A percentile compares a stretch with the other conserved stretches of the same genome.
phyloP scores from a whole-genome alignment of 1,140 invertebrate genomes.

The Formica selysi region DNA sequence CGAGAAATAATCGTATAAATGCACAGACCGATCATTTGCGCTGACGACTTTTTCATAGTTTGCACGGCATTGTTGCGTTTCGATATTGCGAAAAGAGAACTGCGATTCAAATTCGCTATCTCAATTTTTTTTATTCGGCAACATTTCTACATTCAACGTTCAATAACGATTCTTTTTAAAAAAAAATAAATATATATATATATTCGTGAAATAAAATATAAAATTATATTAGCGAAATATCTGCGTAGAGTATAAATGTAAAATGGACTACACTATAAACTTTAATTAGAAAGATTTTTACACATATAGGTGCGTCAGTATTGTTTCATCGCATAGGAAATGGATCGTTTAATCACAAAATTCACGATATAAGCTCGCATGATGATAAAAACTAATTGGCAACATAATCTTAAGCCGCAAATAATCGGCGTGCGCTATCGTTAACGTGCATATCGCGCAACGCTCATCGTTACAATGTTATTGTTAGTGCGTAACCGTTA shows the following conservation, averaged over 20 bases:
- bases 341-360: constrained; percentile 33
- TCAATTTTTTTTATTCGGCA: not conserved
- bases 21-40: not conserved
- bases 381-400: constrained; percentile 69
- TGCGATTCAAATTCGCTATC: not conserved
- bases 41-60: constrained; percentile 22
- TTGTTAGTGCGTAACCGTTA: constrained; percentile 37
- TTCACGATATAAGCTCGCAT: constrained; percentile 8
- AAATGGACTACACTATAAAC: not conserved
- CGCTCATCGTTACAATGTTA: constrained; percentile 43
- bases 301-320: too few relatives aligned
- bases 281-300: constrained; percentile 3
- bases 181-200: not conserved
- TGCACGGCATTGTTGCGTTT: not conserved
- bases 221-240: not conserved
- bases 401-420: constrained; percentile 22
- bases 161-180: not conserved
- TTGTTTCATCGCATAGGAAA: not conserved
- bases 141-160: not conserved
- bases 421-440: constrained; percentile 53
- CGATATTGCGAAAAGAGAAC: not conserved
- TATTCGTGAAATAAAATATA: not conserved
- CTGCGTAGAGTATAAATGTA: not conserved
- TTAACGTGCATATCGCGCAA: constrained; percentile 15
- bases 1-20: constrained; percentile 27